Base-by-base conservation (phyloP, 2,888 invertebrate genomes). In the Eurytoma californica region DNA sequence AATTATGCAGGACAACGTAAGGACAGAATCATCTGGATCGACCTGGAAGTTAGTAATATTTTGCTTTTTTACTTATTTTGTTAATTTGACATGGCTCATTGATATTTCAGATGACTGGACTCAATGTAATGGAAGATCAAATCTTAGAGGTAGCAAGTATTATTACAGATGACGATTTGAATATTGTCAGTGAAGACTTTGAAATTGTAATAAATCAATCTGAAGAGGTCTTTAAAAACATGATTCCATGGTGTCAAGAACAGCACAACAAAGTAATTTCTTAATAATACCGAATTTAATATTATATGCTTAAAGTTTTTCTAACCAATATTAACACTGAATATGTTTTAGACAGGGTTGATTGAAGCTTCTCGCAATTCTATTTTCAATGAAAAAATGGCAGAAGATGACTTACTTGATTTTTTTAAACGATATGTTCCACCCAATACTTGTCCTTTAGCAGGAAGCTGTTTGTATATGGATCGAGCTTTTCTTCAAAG, bases 141-240 rank as follows among this genome's bases (percentile, higher is more conserved):
- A 96, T 99, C 70, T 90, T 99, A 86, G 98, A 99, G 92, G 93
- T 98, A 74, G 96, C 97, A 0, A 96, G 97, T 88, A 88, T 98
- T 47, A 92, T 99, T 72, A 98, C 98, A 0, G 97, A 98, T 87
- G 91, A 92, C 9, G 87, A 97, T 69, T 91, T 98, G n/a, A 94
- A 96, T 84, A 88, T 96, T 7, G 90, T 97, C 49, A 95, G 95
- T 5, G 93, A 93, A 87, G 95, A 95, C 3, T 95, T 96, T 0
- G 92, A 94, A 85, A 89, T 97, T 66, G 92, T 97, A 1, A 94
- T 98, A 83, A 92, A 97, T 86, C 96, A 97, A 84, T 91, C 95
- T 0, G 93, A 95, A 82, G 89, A 92, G 39, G 90, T 96, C 39
- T 91, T 98, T 77, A 91, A 93, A 63, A 91, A 90, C 67, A 98